Evolutionary conservation across 2,888 invertebrate genomes (phyloP).

Genomic region (Heliconius hortense): DNA sequence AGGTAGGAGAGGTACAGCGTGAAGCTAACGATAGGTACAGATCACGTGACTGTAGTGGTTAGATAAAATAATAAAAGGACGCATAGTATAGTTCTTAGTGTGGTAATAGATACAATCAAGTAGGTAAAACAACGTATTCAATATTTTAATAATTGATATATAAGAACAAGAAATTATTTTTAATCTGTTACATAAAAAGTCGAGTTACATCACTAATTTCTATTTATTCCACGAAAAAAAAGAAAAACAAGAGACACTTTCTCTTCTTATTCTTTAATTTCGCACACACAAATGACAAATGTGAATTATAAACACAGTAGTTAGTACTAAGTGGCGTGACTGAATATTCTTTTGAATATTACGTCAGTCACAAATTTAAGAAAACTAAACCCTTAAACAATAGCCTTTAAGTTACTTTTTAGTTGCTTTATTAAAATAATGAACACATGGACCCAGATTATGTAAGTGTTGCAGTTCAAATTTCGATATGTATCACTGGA

Average conservation of each 20-base stretch:
- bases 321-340: slow-evolving; percentile 72
- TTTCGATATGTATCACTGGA: slow-evolving; percentile 53
- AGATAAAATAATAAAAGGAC: slow-evolving; percentile 1
- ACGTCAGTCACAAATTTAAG: slow-evolving; percentile 56
- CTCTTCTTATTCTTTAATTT: not conserved
- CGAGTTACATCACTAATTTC: not conserved
- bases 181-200: no score
- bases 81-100: no score
- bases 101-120: no score
- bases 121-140: no score
- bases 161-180: no score
- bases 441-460: slow-evolving; percentile 59
- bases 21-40: not conserved
- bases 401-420: slow-evolving; percentile 58
- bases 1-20: no score
- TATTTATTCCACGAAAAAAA: not conserved
- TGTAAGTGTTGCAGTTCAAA: slow-evolving; percentile 55
- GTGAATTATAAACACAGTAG: slow-evolving; percentile 48
- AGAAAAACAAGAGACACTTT: not conserved
- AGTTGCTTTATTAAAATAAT: slow-evolving; percentile 58
- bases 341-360: slow-evolving; percentile 62
- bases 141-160: no score
- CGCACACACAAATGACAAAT: slow-evolving; percentile 3
- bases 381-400: slow-evolving; percentile 58
- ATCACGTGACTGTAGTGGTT: not conserved